These are phyloP conservation scores for Solea senegalensis DNA, from an alignment of 2,113 vertebrate genomes.

Conservation along the genomic window DNA sequence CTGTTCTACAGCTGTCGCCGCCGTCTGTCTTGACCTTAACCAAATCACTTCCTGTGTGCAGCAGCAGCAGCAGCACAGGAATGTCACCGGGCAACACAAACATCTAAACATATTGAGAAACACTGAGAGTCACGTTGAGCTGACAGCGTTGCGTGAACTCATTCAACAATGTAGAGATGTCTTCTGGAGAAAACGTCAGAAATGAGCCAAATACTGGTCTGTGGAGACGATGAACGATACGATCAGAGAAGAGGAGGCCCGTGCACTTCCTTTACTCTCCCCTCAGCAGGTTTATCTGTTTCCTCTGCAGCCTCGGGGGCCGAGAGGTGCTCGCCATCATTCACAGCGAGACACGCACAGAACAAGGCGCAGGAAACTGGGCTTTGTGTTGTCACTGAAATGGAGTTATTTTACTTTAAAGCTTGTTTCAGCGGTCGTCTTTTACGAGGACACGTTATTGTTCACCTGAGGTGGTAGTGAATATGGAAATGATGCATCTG, in stretches of 20 bases:
- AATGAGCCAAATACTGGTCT: not conserved
- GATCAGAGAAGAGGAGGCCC: conserved; percentile 1
- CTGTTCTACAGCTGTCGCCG: too few species aligned
- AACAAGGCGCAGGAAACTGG: conserved; percentile 24
- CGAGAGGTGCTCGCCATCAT: conserved; percentile 26
- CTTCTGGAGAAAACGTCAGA: not conserved
- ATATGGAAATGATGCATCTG: conserved; percentile 27
- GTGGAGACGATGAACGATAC: not conserved
- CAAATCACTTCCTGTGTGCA: too few species aligned
- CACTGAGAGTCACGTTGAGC: too few species aligned
- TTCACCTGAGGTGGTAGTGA: not conserved
- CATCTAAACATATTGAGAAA: too few species aligned
- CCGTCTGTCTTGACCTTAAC: too few species aligned
- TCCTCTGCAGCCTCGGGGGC: conserved; percentile 19
- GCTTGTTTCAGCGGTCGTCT: too few species aligned
- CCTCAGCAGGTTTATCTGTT: not conserved
- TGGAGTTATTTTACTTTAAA: too few species aligned
- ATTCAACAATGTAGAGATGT: too few species aligned
- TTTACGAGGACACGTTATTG: not conserved
- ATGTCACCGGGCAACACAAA: too few species aligned
- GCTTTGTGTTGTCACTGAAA: not conserved
- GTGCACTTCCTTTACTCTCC: conserved; percentile 2
- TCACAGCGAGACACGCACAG: conserved; percentile 24
- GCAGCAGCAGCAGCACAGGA: too few species aligned
- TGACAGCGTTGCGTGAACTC: too few species aligned